Conservation (phyloP, 2,113 vertebrate species). For the Oncorhynchus nerka region DNA sequence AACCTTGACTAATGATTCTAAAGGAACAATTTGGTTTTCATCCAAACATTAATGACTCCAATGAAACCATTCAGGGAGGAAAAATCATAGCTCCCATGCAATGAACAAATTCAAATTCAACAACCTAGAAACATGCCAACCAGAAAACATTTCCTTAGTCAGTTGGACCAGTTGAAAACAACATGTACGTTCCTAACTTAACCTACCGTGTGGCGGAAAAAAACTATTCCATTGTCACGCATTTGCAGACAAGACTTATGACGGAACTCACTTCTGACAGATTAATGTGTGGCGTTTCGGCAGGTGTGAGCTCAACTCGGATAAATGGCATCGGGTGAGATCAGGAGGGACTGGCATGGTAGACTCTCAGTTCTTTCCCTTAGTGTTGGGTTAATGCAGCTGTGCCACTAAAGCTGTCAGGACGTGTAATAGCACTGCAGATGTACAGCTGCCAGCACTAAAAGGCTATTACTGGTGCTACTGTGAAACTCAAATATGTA, state of each 20-base stretch:
- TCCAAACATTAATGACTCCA: slow-evolving; percentile 1
- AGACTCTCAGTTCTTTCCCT: slow-evolving; percentile 45
- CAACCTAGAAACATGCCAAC: background rate
- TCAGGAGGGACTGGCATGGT: slow-evolving; percentile 24
- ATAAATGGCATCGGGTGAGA: slow-evolving; percentile 37
- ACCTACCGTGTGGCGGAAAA: background rate
- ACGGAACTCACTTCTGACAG: slow-evolving; percentile 31
- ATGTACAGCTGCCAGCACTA: slow-evolving; percentile 49
- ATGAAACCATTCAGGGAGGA: background rate
- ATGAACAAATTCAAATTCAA: background rate
- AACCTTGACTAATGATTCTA: slow-evolving; percentile 13
- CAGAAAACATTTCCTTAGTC: background rate
- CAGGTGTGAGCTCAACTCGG: slow-evolving; percentile 44
- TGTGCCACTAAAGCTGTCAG: slow-evolving; percentile 62
- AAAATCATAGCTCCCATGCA: background rate
- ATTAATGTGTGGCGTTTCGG: slow-evolving; percentile 45
- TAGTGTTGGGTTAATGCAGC: slow-evolving; percentile 56
- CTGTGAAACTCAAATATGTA: slow-evolving; percentile 37
- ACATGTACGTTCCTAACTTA: slow-evolving; percentile 5
- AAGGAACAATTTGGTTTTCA: slow-evolving; percentile 9
- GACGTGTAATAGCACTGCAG: slow-evolving; percentile 43
- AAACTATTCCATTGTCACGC: slow-evolving; percentile 6
- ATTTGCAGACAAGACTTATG: slow-evolving; percentile 25
- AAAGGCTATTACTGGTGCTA: slow-evolving; percentile 50
- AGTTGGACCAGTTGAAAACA: slow-evolving; percentile 15